Base-by-base conservation (phyloP, 2,113 vertebrate species). In the Phyllostomus discolor region DNA sequence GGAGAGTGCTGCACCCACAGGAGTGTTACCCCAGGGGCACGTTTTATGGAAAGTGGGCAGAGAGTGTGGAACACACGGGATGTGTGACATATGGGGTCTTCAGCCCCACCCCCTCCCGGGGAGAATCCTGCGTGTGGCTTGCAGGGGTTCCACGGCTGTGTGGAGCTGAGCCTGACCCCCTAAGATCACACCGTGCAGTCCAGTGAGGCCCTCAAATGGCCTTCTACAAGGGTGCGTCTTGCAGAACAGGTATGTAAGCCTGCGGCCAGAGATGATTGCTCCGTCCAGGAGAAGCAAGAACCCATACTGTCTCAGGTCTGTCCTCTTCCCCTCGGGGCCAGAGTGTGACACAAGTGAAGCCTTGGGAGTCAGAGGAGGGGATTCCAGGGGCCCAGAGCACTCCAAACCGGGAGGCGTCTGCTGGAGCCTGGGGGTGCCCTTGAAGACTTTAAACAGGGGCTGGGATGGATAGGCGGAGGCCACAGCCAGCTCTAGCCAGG, bases 21-120 rank as follows among this genome's bases (percentile, higher is more conserved):
- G 35, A 3, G 4, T 20, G 0, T 2, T 10, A 15, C 1, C 1
- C 24, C 28, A 1, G 22, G 17, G n/a, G 35, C 28, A 46, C 0
- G 1, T 26, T 41, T 2, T 8, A 35, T 16, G 46, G 35, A 54
- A 8, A 7, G 31, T 0, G 80, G 20, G 33, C 17, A 5, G 50
- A 12, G 10, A 16, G 79, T 48, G 5, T 1, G 67, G 43, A 22
- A 7, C 7, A 38, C 19, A 31, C 11, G 26, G 28, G 31, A 17
- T 1, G 1, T 41, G 66, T 31, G 84, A 35, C 12, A 1, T 5
- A 4, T 14, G 4, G 22, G 33, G 16, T 46, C 17, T 46, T 26
- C 5, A 24, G 59, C 2, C 64, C 38, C 64, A 19, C 52, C 35
- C 22, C 20, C 46, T 31, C 20, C 62, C 48, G 26, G 15, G 48